These are phyloP conservation scores for Zaprionus capensis DNA, from an alignment of 1,140 invertebrate genomes.

Conservation along the genomic window DNA sequence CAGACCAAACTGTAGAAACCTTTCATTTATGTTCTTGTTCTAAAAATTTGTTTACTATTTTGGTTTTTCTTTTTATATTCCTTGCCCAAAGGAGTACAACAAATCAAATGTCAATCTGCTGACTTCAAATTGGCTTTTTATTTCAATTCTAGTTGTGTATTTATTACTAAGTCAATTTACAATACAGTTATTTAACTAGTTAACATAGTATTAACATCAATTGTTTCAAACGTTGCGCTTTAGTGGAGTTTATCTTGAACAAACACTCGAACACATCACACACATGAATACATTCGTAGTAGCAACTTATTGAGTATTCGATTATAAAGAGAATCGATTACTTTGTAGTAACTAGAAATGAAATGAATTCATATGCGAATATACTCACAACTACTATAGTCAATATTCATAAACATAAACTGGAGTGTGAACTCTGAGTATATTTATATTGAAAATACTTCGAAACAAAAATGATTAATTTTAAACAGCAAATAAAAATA, in stretches of 20 bases:
- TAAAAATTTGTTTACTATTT: not conserved
- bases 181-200: not conserved
- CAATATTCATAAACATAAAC: conserved; percentile 10
- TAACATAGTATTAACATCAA: not conserved
- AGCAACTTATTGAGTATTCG: conserved; percentile 6
- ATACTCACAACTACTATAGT: not conserved
- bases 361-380: conserved; percentile 17
- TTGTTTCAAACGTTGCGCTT: conserved; percentile 2
- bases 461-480: conserved; percentile 11
- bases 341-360: conserved; percentile 7
- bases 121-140: not conserved
- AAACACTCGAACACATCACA: conserved; percentile 20
- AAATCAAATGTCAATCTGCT: not conserved
- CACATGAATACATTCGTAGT: conserved; percentile 16
- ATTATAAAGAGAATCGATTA: conserved; percentile 6
- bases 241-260: not conserved
- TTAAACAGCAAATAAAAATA: conserved; percentile 16
- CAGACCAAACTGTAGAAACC: conserved; percentile 11
- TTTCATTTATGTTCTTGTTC: not conserved
- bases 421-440: conserved; percentile 24
- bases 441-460: conserved; percentile 20
- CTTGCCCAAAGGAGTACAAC: too few species aligned
- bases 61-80: not conserved
- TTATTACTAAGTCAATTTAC: not conserved
- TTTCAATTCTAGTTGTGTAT: not conserved